Evolutionary conservation across 2,113 vertebrate genomes (phyloP).

Genomic region (Hiodon alosoides): DNA sequence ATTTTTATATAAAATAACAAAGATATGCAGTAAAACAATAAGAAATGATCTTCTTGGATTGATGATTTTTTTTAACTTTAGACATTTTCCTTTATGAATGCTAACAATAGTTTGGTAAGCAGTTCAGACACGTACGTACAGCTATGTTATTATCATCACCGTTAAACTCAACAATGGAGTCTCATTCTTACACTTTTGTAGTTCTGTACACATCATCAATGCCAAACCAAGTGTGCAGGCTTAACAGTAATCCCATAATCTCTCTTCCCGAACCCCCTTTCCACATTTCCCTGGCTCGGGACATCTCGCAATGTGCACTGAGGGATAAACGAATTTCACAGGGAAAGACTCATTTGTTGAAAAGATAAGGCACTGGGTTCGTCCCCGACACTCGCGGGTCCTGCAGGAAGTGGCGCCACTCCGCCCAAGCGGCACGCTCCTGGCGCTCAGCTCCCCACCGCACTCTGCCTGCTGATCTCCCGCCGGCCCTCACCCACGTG

Average conservation of each 20-base stretch:
- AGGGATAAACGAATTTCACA: slow-evolving; percentile 14
- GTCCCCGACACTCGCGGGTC: neutral
- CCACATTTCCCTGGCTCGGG: slow-evolving; percentile 7
- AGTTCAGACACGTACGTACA: slow-evolving; percentile 1
- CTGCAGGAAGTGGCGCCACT: neutral
- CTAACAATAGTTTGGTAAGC: neutral
- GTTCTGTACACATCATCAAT: slow-evolving; percentile 17
- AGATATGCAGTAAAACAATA: neutral
- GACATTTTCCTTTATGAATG: neutral
- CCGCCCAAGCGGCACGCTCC: neutral
- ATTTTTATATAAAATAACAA: neutral
- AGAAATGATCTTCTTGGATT: neutral
- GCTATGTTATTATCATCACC: neutral
- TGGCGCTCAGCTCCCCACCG: neutral
- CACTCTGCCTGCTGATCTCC: neutral
- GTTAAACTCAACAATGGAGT: slow-evolving; percentile 10
- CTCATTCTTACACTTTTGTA: slow-evolving; percentile 13
- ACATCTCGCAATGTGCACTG: neutral
- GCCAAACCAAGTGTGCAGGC: slow-evolving; percentile 5
- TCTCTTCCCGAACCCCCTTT: slow-evolving; percentile 12
- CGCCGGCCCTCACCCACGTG: neutral
- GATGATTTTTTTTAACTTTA: slow-evolving; percentile 2
- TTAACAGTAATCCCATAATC: slow-evolving; percentile 19
- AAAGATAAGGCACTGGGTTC: neutral
- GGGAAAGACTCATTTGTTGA: slow-evolving; percentile 13